Conservation (phyloP, 2,113 vertebrate genomes). For the Geothlypis trichas region DNA sequence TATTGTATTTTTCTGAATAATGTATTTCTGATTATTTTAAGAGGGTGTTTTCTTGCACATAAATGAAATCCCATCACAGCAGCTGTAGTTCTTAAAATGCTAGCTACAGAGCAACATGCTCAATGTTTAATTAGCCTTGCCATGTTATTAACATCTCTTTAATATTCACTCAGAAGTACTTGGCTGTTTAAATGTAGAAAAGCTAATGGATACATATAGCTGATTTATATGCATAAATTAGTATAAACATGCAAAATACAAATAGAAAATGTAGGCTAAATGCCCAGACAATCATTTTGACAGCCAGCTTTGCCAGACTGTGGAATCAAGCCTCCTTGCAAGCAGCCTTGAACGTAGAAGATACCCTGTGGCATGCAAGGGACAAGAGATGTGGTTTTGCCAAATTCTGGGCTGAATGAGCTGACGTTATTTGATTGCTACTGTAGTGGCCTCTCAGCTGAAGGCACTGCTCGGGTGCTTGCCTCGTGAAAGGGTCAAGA, state of each 20-base stretch:
- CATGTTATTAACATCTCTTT: slow-evolving; percentile 32
- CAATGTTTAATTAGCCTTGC: slow-evolving; percentile 48
- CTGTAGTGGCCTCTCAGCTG: background rate
- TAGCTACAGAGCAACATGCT: background rate
- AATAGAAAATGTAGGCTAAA: background rate
- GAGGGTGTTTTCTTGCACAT: background rate
- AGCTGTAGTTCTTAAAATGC: slow-evolving; percentile 46
- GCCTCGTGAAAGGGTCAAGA: background rate
- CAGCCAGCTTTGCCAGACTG: background rate
- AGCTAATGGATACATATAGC: background rate
- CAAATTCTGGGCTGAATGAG: background rate
- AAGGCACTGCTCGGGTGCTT: background rate
- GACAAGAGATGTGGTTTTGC: background rate
- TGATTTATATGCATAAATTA: slow-evolving; percentile 21
- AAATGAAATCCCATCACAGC: slow-evolving; percentile 19
- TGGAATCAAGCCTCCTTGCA: background rate
- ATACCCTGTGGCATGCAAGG: background rate
- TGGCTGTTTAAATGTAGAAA: background rate
- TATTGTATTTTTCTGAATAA: slow-evolving; percentile 24
- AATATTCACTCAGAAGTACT: slow-evolving; percentile 25
- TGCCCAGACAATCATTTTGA: background rate
- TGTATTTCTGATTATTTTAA: slow-evolving; percentile 28
- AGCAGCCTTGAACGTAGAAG: background rate
- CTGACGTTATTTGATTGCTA: background rate
- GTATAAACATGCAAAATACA: background rate